Percentiles rank a stretch among this genome's conserved stretches.
These are phyloP conservation scores for Acipenser oxyrinchus DNA, from an alignment of 2,797 vertebrate species.

Conservation along the genomic window DNA sequence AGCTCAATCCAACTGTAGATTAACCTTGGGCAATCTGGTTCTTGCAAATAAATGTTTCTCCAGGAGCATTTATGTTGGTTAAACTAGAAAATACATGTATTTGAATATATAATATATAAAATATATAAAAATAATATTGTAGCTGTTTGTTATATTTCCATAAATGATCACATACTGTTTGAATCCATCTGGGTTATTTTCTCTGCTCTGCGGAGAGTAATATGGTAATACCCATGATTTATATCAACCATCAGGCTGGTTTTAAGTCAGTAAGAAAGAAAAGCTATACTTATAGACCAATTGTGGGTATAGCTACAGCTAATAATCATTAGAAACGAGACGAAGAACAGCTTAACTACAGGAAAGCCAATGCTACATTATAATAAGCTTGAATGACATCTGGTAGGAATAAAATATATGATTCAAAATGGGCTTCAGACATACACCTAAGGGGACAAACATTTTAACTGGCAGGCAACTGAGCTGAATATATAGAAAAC, in stretches of 20 bases:
- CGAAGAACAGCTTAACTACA: slow-evolving; percentile 35
- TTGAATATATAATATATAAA: too few species aligned
- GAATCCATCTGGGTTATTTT: neutral
- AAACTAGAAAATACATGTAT: too few species aligned
- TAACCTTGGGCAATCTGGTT: too few species aligned
- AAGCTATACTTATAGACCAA: slow-evolving; percentile 40
- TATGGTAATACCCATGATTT: slow-evolving; percentile 55
- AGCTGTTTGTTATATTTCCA: too few species aligned
- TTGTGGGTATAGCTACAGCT: slow-evolving; percentile 44
- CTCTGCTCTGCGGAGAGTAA: slow-evolving; percentile 32
- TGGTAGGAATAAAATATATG: slow-evolving; percentile 15
- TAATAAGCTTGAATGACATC: slow-evolving; percentile 43
- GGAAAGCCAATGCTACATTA: slow-evolving; percentile 46
- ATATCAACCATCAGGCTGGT: slow-evolving; percentile 43
- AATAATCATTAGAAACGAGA: slow-evolving; percentile 41
- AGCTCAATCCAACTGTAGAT: too few species aligned
- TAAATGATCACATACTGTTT: too few species aligned
- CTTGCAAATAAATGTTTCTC: too few species aligned
- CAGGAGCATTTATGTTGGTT: too few species aligned
- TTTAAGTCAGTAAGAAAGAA: slow-evolving; percentile 32
- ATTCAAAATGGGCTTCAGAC: slow-evolving; percentile 15
- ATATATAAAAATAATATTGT: too few species aligned
- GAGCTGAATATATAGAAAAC: slow-evolving; percentile 9
- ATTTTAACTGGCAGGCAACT: slow-evolving; percentile 10
- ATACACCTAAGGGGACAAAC: slow-evolving; percentile 27